These are phyloP conservation scores for Tupiocoris notatus DNA, from an alignment of 2,888 invertebrate species.

Conservation along the genomic window DNA sequence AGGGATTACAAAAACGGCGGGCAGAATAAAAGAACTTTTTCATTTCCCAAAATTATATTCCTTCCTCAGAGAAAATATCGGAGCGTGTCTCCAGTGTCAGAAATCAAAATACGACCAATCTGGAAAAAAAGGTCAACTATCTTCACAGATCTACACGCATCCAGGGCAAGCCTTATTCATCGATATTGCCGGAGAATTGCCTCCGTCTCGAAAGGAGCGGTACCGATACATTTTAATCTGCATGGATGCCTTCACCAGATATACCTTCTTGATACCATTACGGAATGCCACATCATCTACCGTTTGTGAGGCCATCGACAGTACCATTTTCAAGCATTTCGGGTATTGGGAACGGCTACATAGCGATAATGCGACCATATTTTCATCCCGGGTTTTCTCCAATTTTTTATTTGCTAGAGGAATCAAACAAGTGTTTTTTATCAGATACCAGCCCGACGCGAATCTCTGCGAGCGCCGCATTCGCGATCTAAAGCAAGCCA, in stretches of 20 bases:
- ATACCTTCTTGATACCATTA: background rate
- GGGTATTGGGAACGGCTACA: background rate
- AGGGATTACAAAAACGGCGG: no score
- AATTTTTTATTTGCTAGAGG: background rate
- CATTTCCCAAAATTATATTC: no score
- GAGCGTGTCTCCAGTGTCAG: no score
- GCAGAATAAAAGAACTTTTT: no score
- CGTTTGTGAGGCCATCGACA: background rate
- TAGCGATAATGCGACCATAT: background rate
- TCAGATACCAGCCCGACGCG: background rate
- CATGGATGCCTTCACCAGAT: background rate
- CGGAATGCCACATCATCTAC: background rate
- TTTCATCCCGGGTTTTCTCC: background rate
- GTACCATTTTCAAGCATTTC: no score
- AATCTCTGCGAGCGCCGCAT: background rate
- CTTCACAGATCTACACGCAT: background rate
- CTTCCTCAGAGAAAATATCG: slow-evolving; percentile 2
- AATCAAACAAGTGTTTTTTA: background rate
- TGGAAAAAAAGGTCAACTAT: no score
- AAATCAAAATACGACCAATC: no score
- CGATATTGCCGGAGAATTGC: no score
- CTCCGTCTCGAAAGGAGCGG: background rate
- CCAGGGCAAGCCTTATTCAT: slow-evolving; percentile 7
- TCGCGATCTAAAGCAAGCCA: background rate
- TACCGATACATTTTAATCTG: slow-evolving; percentile 6